Conservation (phyloP, 2,797 vertebrate species). For the Malacoraja senta region DNA sequence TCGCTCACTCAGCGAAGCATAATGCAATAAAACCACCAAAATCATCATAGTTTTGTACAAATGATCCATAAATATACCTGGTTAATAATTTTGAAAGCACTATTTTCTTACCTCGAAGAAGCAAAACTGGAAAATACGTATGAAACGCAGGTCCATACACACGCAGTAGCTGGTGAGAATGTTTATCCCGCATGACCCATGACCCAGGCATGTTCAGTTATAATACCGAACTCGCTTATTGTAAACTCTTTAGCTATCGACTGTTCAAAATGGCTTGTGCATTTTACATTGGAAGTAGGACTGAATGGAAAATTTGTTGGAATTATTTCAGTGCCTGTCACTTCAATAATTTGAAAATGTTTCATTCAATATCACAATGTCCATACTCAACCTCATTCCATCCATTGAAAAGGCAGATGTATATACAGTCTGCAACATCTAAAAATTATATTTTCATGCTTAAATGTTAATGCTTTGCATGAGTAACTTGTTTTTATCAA, state of each 20-base stretch:
- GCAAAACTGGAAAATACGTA: too few species aligned
- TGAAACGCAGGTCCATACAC: too few species aligned
- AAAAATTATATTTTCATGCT: neutral
- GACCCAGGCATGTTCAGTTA: too few species aligned
- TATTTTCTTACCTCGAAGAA: too few species aligned
- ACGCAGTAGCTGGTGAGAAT: too few species aligned
- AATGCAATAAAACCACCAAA: too few species aligned
- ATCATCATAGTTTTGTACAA: too few species aligned
- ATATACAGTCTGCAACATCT: neutral
- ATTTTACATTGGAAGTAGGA: neutral
- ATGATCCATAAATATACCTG: too few species aligned
- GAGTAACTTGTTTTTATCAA: neutral
- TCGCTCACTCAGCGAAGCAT: too few species aligned
- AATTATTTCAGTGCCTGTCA: neutral
- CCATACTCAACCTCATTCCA: neutral
- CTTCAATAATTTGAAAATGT: neutral
- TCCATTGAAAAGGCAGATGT: neutral
- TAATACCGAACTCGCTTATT: neutral
- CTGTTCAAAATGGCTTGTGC: neutral
- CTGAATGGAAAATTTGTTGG: neutral
- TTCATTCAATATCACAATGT: neutral
- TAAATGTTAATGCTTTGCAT: neutral
- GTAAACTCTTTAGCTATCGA: neutral
- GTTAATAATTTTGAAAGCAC: too few species aligned
- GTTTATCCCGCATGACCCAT: too few species aligned